These are phyloP conservation scores for Apis laboriosa DNA, from an alignment of 1,140 invertebrate genomes.

Conservation along the genomic window DNA sequence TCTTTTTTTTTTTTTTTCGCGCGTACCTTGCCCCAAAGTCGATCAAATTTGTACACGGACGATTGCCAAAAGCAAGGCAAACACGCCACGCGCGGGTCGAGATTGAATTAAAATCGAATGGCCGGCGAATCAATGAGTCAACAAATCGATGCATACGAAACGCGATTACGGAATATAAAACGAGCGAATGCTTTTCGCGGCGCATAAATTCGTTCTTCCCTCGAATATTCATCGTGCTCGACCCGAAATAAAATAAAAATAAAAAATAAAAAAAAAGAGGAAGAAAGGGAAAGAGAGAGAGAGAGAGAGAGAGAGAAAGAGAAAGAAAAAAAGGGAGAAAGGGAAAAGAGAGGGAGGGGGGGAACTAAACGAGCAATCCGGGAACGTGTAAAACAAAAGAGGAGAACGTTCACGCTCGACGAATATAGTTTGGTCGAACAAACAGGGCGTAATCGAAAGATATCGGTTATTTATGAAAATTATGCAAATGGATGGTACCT, in stretches of 20 bases:
- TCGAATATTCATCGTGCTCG: constrained; percentile 36
- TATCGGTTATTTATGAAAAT: constrained; percentile 44
- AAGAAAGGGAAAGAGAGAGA: background rate
- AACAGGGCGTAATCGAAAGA: constrained; percentile 22
- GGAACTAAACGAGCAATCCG: background rate
- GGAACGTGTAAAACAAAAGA: background rate
- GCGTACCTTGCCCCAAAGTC: constrained; percentile 23
- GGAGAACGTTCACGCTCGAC: background rate
- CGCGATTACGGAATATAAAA: constrained; percentile 54
- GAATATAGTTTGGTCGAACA: background rate
- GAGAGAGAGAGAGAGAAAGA: no score
- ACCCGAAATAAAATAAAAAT: background rate
- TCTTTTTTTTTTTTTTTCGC: background rate
- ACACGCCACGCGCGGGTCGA: background rate
- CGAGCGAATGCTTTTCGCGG: constrained; percentile 18
- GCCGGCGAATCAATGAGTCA: constrained; percentile 56
- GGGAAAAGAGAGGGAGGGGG: background rate
- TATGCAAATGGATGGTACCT: constrained; percentile 21
- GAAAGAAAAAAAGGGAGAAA: background rate
- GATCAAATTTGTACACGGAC: constrained; percentile 53
- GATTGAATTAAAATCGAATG: constrained; percentile 65
- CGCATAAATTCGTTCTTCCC: constrained; percentile 44
- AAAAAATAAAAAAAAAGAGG: background rate
- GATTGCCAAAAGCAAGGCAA: constrained; percentile 61
- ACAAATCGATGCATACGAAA: constrained; percentile 59